Percentiles rank a stretch among this genome's conserved stretches.
Evolutionary conservation across 2,797 vertebrate species (phyloP).

Genomic region (Erithacus rubecula): DNA sequence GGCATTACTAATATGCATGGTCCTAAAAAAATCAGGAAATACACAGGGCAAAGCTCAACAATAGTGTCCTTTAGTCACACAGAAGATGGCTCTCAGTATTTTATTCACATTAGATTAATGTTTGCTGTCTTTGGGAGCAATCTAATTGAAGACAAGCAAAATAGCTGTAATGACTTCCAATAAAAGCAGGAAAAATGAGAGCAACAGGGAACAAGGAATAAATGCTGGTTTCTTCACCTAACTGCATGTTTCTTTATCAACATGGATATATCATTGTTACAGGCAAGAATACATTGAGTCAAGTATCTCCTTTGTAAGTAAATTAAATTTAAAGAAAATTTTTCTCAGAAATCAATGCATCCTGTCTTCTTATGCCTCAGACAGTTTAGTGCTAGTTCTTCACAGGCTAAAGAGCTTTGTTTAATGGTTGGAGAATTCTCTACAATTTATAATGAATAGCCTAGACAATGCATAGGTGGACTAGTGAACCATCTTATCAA

Average conservation of each 20-base stretch:
- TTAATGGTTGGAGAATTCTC: background rate
- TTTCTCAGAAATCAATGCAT: background rate
- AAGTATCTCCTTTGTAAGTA: background rate
- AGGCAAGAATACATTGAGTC: background rate
- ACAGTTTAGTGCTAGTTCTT: background rate
- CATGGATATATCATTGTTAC: background rate
- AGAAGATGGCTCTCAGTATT: background rate
- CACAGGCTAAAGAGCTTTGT: background rate
- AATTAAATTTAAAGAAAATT: slow-evolving; percentile 15
- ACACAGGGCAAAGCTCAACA: background rate
- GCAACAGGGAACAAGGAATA: background rate
- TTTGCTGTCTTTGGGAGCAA: background rate
- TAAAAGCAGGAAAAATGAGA: background rate
- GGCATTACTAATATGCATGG: accelerated
- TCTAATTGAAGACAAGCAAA: slow-evolving; percentile 1
- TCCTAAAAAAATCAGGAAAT: background rate
- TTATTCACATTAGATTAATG: background rate
- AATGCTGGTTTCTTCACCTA: background rate
- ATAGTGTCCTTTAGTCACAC: background rate
- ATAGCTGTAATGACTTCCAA: background rate
- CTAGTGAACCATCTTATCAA: background rate
- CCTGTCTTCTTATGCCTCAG: background rate
- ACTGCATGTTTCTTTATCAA: background rate
- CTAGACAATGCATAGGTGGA: background rate
- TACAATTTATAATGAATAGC: background rate